phyloP scores from a whole-genome alignment of 1,140 invertebrate genomes.

The Tetramorium alpestre region DNA sequence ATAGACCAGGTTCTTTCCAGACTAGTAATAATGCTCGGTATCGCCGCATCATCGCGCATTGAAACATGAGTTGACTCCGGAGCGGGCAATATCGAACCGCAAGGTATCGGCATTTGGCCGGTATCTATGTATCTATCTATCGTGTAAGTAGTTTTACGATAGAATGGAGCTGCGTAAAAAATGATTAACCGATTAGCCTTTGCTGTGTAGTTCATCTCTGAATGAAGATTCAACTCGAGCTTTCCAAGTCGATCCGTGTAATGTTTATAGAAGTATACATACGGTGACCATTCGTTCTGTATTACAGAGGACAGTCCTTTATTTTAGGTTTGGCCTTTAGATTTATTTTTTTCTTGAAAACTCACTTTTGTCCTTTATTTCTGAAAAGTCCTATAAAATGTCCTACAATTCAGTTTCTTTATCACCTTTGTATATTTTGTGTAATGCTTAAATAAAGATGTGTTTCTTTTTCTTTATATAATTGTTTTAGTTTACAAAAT shows the following conservation, averaged over 20 bases:
- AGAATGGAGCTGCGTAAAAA: slow-evolving; percentile 27
- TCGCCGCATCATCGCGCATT: slow-evolving; percentile 61
- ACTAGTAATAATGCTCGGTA: slow-evolving; percentile 39
- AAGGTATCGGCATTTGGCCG: slow-evolving; percentile 38
- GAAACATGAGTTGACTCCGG: slow-evolving; percentile 55
- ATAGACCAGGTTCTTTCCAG: slow-evolving; percentile 49
- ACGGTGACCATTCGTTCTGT: too few species aligned
- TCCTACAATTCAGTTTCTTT: too few species aligned
- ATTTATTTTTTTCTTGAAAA: too few species aligned
- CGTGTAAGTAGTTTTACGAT: slow-evolving; percentile 49
- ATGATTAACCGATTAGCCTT: slow-evolving; percentile 52
- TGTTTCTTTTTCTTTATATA: too few species aligned
- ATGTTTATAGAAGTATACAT: not conserved
- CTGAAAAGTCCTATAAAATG: too few species aligned
- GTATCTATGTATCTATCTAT: slow-evolving; percentile 44
- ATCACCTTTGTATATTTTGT: too few species aligned
- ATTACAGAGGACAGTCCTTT: too few species aligned
- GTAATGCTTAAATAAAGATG: too few species aligned
- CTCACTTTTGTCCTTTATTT: too few species aligned
- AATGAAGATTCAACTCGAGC: slow-evolving; percentile 40
- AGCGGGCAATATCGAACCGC: slow-evolving; percentile 44
- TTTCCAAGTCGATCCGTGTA: slow-evolving; percentile 12
- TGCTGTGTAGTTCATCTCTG: slow-evolving; percentile 37
- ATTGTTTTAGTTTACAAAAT: too few species aligned
- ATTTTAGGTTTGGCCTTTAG: too few species aligned